Percentiles rank a stretch among this genome's conserved stretches.
phyloP scores from a whole-genome alignment of 2,888 invertebrate genomes.

The Dendrolimus houi region DNA sequence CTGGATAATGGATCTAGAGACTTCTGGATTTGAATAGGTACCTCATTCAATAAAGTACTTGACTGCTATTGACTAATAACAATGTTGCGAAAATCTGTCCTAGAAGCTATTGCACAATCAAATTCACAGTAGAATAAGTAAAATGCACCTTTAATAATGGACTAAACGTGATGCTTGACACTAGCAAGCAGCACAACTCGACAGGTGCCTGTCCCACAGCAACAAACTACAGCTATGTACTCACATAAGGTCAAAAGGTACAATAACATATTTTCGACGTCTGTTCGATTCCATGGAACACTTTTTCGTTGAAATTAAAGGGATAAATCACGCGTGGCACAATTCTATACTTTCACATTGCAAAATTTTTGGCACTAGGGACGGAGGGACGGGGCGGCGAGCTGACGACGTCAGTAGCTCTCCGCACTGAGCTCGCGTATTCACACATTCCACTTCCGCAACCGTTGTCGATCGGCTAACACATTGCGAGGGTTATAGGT shows the following conservation, averaged over 20 bases:
- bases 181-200: slow-evolving; percentile 31
- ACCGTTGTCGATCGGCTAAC: slow-evolving; percentile 35
- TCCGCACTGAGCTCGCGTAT: slow-evolving; percentile 51
- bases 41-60: too few relatives aligned
- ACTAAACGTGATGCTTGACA: neutral
- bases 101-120: slow-evolving; percentile 8
- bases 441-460: slow-evolving; percentile 46
- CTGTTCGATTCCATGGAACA: slow-evolving; percentile 26
- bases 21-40: too few relatives aligned
- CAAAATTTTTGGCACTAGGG: slow-evolving; percentile 74
- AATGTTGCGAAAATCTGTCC: neutral
- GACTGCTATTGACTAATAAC: too few relatives aligned
- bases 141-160: neutral
- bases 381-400: slow-evolving; percentile 63
- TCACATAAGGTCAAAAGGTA: slow-evolving; percentile 46
- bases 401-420: slow-evolving; percentile 70
- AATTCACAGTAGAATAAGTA: neutral
- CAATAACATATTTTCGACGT: slow-evolving; percentile 43
- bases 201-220: slow-evolving; percentile 38
- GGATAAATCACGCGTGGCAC: slow-evolving; percentile 72
- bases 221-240: slow-evolving; percentile 32
- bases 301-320: slow-evolving; percentile 43
- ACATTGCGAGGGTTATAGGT: slow-evolving; percentile 25
- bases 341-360: slow-evolving; percentile 74
- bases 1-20: too few relatives aligned